phyloP scores from a whole-genome alignment of 2,888 invertebrate genomes.

The Trichacis sp. region DNA sequence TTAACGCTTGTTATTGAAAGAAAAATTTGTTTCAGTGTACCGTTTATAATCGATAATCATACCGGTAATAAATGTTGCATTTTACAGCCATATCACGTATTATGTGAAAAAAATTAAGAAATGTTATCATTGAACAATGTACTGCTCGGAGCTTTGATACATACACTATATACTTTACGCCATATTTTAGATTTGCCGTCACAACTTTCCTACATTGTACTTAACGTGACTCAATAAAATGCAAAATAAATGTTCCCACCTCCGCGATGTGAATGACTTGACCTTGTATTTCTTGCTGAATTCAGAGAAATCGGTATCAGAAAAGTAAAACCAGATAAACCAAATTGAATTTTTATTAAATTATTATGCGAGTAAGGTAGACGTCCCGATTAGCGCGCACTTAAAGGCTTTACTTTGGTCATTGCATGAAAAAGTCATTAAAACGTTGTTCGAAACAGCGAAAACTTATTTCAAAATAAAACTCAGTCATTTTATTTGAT shows the following conservation, averaged over 20 bases:
- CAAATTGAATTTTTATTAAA: too few relatives aligned
- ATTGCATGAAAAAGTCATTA: too few relatives aligned
- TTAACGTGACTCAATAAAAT: neutral
- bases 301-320: constrained; percentile 19
- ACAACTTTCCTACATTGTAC: neutral
- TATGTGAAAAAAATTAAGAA: too few relatives aligned
- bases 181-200: constrained; percentile 1
- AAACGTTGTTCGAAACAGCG: too few relatives aligned
- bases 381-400: too few relatives aligned
- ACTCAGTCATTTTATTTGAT: too few relatives aligned
- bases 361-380: too few relatives aligned
- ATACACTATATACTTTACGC: neutral
- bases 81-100: neutral
- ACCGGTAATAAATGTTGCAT: neutral
- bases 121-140: neutral
- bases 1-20: constrained; percentile 12
- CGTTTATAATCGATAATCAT: neutral
- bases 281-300: constrained; percentile 19
- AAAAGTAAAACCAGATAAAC: constrained; percentile 23
- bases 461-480: too few relatives aligned
- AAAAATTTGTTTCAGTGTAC: neutral
- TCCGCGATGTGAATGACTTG: constrained; percentile 4
- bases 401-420: too few relatives aligned
- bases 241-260: neutral
- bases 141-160: neutral